Percentiles rank a stretch among this genome's conserved stretches.
phyloP scores from a whole-genome alignment of 2,797 vertebrate genomes.

The Valencia hispanica region DNA sequence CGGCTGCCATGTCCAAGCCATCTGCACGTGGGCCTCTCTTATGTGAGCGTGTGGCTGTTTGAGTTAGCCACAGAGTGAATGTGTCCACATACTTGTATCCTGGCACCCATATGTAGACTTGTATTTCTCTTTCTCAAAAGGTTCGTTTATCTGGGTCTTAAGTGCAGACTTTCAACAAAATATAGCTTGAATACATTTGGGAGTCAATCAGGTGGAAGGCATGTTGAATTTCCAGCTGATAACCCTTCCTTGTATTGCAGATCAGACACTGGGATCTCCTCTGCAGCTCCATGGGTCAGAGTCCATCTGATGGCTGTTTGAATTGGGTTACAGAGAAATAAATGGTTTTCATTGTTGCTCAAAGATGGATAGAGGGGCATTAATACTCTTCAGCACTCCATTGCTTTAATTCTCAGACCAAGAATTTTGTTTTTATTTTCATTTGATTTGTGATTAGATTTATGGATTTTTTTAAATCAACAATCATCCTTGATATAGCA shows the following conservation, averaged over 20 bases:
- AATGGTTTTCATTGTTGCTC: conserved; percentile 71
- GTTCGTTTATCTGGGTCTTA: neutral
- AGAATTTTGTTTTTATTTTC: conserved; percentile 8
- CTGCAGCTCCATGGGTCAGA: conserved; percentile 60
- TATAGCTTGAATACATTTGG: conserved; percentile 1
- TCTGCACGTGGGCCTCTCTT: conserved; percentile 41
- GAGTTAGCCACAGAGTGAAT: conserved; percentile 8
- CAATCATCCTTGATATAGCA: neutral
- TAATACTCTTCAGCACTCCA: conserved; percentile 38
- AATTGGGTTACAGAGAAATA: conserved; percentile 70
- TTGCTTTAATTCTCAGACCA: conserved; percentile 23
- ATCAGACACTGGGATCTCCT: conserved; percentile 35
- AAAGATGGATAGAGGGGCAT: conserved; percentile 58
- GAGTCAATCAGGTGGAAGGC: conserved; percentile 13
- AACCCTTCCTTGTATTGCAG: conserved; percentile 24
- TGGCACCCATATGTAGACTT: neutral
- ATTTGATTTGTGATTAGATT: conserved; percentile 5
- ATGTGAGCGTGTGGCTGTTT: conserved; percentile 34
- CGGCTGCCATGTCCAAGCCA: conserved; percentile 65
- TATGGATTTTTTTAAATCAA: conserved; percentile 15
- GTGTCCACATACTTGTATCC: conserved; percentile 1
- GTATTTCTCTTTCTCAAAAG: conserved; percentile 15
- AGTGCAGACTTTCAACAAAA: conserved; percentile 1
- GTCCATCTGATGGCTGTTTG: conserved; percentile 62
- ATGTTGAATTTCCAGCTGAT: conserved; percentile 26